These are phyloP conservation scores for Arrhamphus sclerolepis DNA, from an alignment of 2,797 vertebrate genomes.

Conservation along the genomic window DNA sequence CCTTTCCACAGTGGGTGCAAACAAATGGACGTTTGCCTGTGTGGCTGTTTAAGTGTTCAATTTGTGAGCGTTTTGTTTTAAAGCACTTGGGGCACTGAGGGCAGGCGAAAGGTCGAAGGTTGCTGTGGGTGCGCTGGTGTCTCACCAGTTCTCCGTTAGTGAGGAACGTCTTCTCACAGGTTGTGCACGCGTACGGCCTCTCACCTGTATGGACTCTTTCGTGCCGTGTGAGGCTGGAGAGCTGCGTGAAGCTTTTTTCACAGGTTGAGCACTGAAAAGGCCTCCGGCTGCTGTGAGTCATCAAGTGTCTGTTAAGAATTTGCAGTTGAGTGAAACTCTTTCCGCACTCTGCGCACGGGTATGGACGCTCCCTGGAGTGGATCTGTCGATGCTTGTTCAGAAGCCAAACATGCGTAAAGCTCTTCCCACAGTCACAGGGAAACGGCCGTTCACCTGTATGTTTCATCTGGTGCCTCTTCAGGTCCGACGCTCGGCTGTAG, in stretches of 20 bases:
- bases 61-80: slow-evolving; percentile 66
- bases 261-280: slow-evolving; percentile 68
- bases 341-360: slow-evolving; percentile 60
- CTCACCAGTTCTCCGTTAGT: slow-evolving; percentile 66
- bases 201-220: slow-evolving; percentile 65
- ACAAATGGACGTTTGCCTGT: slow-evolving; percentile 53
- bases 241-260: slow-evolving; percentile 70
- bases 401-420: slow-evolving; percentile 71
- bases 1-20: slow-evolving; percentile 55
- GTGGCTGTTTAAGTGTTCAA: slow-evolving; percentile 66
- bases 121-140: slow-evolving; percentile 71
- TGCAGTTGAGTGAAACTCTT: slow-evolving; percentile 73
- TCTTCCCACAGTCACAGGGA: slow-evolving; percentile 66
- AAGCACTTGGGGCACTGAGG: slow-evolving; percentile 69
- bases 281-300: slow-evolving; percentile 65
- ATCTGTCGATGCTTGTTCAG: slow-evolving; percentile 68
- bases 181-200: slow-evolving; percentile 65
- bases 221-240: slow-evolving; percentile 67
- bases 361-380: slow-evolving; percentile 61
- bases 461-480: slow-evolving; percentile 74
- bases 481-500: slow-evolving; percentile 62
- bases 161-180: slow-evolving; percentile 71
- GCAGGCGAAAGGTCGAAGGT: slow-evolving; percentile 59
- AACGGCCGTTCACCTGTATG: slow-evolving; percentile 69
- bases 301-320: slow-evolving; percentile 68